Evolutionary conservation across 1,140 invertebrate species (phyloP).

Genomic region (Brevipalpus yothersi): DNA sequence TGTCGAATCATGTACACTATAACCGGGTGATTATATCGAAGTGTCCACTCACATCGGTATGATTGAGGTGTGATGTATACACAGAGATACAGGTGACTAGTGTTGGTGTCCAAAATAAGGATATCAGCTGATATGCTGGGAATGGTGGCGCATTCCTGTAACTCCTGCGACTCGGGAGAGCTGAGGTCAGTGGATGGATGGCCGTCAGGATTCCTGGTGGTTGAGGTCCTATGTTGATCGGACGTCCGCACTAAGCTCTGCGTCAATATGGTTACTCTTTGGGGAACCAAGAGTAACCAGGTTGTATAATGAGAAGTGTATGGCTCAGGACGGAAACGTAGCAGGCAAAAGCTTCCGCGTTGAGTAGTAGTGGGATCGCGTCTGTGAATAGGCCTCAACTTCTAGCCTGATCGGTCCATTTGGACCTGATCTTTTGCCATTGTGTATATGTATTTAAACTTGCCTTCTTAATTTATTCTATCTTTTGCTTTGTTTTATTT

Average conservation of each 20-base stretch:
- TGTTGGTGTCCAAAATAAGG: no score
- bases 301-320: slow-evolving; percentile 68
- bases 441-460: no score
- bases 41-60: no score
- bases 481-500: no score
- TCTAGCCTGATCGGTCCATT: slow-evolving; percentile 3
- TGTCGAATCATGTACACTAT: no score
- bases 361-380: slow-evolving; percentile 90
- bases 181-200: slow-evolving; percentile 21
- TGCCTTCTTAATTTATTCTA: no score
- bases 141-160: slow-evolving; percentile 25
- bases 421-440: slow-evolving; percentile 3
- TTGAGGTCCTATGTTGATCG: slow-evolving; percentile 26
- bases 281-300: slow-evolving; percentile 54
- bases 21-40: no score
- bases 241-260: slow-evolving; percentile 29
- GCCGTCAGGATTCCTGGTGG: slow-evolving; percentile 22
- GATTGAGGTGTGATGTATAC: no score
- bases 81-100: no score
- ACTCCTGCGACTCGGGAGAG: slow-evolving; percentile 26
- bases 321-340: slow-evolving; percentile 88
- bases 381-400: slow-evolving; percentile 53
- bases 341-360: slow-evolving; percentile 89
- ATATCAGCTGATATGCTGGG: slow-evolving; percentile 11
- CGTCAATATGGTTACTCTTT: slow-evolving; percentile 23